Conservation (phyloP, 2,888 invertebrate species). For the Cephus runcator region DNA sequence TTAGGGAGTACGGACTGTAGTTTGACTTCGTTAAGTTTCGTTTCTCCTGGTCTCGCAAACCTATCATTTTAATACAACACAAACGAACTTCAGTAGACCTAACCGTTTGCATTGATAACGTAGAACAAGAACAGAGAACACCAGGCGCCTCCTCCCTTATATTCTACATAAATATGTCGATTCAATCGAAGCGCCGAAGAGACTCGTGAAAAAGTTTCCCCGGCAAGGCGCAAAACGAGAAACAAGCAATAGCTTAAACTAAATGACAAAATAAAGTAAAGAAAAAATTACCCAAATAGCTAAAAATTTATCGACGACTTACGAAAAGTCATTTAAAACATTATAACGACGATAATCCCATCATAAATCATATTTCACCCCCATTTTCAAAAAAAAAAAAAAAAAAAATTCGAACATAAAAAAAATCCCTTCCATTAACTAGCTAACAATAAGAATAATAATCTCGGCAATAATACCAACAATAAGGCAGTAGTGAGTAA, state of each 20-base stretch:
- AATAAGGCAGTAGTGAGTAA: neutral
- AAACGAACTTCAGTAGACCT: too few species aligned
- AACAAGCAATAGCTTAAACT: neutral
- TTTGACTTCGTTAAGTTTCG: too few species aligned
- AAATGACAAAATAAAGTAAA: neutral
- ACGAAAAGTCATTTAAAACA: neutral
- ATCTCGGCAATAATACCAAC: neutral
- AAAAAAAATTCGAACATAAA: neutral
- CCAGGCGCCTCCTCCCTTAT: neutral
- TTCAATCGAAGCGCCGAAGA: neutral
- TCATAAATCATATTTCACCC: neutral
- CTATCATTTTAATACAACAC: too few species aligned
- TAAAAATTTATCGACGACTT: neutral
- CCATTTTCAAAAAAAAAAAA: too few species aligned
- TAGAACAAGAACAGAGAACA: fast-evolving
- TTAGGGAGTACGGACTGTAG: too few species aligned
- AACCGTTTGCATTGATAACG: neutral
- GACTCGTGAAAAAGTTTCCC: neutral
- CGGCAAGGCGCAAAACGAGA: neutral
- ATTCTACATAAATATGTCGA: neutral
- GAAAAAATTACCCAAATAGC: neutral
- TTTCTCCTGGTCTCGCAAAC: too few species aligned
- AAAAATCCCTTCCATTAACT: neutral
- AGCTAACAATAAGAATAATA: neutral
- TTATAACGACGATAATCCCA: neutral